Percentiles rank a stretch among this genome's conserved stretches.
These are phyloP conservation scores for Eupeodes luniger DNA, from an alignment of 2,888 invertebrate species.

Conservation along the genomic window DNA sequence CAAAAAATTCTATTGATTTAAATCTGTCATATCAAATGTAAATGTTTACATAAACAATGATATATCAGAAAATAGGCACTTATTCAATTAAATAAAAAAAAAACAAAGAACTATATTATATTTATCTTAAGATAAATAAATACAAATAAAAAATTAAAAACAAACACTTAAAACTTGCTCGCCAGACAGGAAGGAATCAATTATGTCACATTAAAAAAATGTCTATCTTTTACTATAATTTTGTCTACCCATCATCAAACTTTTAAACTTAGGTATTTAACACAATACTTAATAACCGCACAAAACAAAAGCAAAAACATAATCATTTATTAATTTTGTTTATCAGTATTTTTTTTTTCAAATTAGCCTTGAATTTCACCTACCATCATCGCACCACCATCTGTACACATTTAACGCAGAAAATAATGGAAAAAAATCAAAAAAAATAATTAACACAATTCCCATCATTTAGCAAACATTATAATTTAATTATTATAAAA, in stretches of 20 bases:
- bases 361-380: not conserved
- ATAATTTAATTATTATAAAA: not conserved
- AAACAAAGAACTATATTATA: too few relatives aligned
- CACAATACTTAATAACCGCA: not conserved
- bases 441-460: slow-evolving; percentile 14
- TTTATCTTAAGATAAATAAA: too few relatives aligned
- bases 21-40: too few relatives aligned
- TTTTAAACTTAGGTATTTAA: not conserved
- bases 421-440: not conserved
- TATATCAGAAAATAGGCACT: too few relatives aligned
- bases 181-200: too few relatives aligned
- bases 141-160: too few relatives aligned
- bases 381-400: not conserved
- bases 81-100: too few relatives aligned
- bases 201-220: too few relatives aligned
- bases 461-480: slow-evolving; percentile 1
- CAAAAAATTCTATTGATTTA: too few relatives aligned
- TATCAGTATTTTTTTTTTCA: not conserved
- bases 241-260: not conserved
- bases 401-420: not conserved
- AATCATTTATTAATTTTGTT: not conserved
- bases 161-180: too few relatives aligned
- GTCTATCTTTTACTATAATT: too few relatives aligned
- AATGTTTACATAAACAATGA: too few relatives aligned
- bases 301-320: not conserved